phyloP scores from a whole-genome alignment of 2,888 invertebrate genomes.

The Octodonta nipae region DNA sequence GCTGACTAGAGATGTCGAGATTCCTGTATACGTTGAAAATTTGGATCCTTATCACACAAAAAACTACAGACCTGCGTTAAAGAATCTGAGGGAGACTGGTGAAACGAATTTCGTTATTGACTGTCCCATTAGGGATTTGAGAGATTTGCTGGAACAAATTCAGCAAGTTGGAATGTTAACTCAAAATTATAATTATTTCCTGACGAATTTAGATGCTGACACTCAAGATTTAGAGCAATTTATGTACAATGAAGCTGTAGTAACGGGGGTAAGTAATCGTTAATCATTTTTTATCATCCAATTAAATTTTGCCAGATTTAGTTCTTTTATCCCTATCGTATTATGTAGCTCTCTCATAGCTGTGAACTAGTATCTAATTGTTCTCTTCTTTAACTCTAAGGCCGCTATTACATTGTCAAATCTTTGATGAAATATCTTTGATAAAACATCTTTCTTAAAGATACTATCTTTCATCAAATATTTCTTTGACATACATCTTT shows the following conservation, averaged over 20 bases:
- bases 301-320: no score
- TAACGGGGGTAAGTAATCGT: conserved; percentile 45
- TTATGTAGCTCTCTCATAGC: no score
- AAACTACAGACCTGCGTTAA: conserved; percentile 43
- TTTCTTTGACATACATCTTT: no score
- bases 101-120: conserved; percentile 42
- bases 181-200: conserved; percentile 41
- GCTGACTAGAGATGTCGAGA: conserved; percentile 28
- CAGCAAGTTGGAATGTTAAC: conserved; percentile 49
- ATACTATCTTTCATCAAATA: no score
- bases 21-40: conserved; percentile 32
- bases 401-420: no score
- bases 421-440: no score
- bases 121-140: conserved; percentile 37
- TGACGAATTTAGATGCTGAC: conserved; percentile 46
- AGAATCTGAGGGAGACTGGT: conserved; percentile 35
- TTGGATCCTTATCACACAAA: conserved; percentile 29
- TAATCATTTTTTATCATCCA: no score
- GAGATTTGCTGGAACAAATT: conserved; percentile 40
- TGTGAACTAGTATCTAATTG: no score
- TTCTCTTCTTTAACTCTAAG: no score
- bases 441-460: no score
- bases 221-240: conserved; percentile 45
- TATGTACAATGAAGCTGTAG: conserved; percentile 44
- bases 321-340: no score